phyloP scores from a whole-genome alignment of 2,113 vertebrate genomes.

The Dipodomys merriami region DNA sequence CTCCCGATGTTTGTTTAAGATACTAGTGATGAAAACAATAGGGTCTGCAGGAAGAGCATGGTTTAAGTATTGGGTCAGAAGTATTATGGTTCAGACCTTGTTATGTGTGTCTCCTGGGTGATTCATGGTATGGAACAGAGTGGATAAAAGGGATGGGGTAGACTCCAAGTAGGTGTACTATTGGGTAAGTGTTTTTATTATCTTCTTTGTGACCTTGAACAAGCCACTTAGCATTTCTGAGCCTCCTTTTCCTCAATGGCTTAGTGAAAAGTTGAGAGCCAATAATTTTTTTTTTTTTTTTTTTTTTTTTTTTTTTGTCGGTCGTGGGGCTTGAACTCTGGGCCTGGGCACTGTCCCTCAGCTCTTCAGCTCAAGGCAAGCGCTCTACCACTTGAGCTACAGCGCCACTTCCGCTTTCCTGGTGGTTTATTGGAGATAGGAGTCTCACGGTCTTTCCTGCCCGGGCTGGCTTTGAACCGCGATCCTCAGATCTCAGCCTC shows the following conservation, averaged over 20 bases:
- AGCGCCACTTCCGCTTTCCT: no score
- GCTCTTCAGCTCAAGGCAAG: no score
- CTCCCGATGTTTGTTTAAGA: neutral
- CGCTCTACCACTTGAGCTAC: no score
- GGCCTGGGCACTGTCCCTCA: no score
- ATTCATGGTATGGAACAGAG: neutral
- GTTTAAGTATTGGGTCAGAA: neutral
- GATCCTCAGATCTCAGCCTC: no score
- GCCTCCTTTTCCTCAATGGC: neutral
- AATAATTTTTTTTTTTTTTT: slow-evolving; percentile 32
- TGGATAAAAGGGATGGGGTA: neutral
- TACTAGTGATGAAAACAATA: neutral
- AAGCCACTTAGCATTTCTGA: neutral
- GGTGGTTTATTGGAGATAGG: no score
- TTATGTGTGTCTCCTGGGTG: neutral
- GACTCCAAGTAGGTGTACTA: neutral
- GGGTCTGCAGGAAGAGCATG: neutral
- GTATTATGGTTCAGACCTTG: neutral
- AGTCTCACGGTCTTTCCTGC: no score
- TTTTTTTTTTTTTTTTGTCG: no score
- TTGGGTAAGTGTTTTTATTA: neutral
- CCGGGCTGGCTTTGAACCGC: no score
- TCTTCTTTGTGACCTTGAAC: neutral
- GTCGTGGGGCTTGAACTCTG: no score
- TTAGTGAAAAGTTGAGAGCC: neutral